Evolutionary conservation across 2,888 invertebrate genomes (phyloP), one percentile per base, ranked within the genome.

Genomic region (Mechanitis mazaeus): DNA sequence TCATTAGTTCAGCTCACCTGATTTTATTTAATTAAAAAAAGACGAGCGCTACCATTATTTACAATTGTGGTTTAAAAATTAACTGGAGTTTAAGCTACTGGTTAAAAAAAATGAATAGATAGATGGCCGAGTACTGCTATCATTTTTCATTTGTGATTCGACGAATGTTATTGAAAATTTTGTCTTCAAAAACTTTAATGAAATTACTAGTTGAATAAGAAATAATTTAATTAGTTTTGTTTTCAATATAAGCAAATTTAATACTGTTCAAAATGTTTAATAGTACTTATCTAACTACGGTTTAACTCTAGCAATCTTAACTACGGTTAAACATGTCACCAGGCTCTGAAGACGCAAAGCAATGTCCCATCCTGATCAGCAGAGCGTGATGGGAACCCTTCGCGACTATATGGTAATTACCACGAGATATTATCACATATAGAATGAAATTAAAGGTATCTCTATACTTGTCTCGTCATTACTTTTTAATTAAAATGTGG

Each of bases 1-100:
- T 87, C 84, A 90, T 90, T 89, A 90, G 89, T 90, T 90, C 89
- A 83, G 89, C 88, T 87, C 83, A 86, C 89, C 84, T 89, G 89
- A 89, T 88, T 90, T 88, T 84, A 84, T 87, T 88, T 88, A 88
- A 90, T 90, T 89, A 89, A 83, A 69, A 59, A 66, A 61, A 38
- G 64, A 66, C 56, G 55, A 58, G 55, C 59, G 57, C 56, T 61
- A 33, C 33, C 12, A 59, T 54, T n/a, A 42, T 2, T 42, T 42
- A 9, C 1, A 42, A 42, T 9, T 42, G 2, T 9, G 9, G 59
- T 46, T 66, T 59, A 62, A 64, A 38, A 38, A 11, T 50, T 31
- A 6, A 2, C 20, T 20, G 20, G 20, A 20, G 20, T 20, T 20
- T 20, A 20, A 20, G 20, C 20, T 20, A 20, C 20, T 20, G 20